These are phyloP conservation scores for Sardina pilchardus DNA, from an alignment of 2,113 vertebrate genomes.

Conservation along the genomic window DNA sequence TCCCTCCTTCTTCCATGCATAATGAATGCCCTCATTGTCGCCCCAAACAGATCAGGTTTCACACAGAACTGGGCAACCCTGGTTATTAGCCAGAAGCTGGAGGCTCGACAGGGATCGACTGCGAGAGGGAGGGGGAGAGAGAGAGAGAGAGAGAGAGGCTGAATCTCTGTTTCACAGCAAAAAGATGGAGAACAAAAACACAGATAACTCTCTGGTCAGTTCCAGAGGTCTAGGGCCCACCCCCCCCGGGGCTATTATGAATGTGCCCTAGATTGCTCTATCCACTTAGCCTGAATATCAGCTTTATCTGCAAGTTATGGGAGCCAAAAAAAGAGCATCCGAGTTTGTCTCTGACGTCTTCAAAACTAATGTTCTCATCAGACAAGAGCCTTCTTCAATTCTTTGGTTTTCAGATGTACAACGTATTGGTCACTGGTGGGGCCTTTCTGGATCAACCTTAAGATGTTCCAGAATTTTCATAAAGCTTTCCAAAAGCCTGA, in stretches of 20 bases:
- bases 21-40: constrained; percentile 75
- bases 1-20: constrained; percentile 60
- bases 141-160: background rate
- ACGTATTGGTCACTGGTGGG: background rate
- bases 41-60: constrained; percentile 69
- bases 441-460: background rate
- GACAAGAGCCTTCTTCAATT: background rate
- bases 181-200: background rate
- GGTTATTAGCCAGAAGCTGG: constrained; percentile 60
- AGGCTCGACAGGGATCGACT: background rate
- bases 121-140: background rate
- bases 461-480: background rate
- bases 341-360: background rate
- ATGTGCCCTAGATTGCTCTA: background rate
- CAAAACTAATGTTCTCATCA: background rate
- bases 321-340: background rate
- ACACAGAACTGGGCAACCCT: constrained; percentile 57
- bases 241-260: background rate
- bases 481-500: background rate
- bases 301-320: background rate
- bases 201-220: background rate
- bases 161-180: background rate
- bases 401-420: background rate
- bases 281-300: background rate
- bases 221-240: background rate